Base-by-base conservation (phyloP, 2,797 vertebrate genomes). In the Sebastes steindachneri region DNA sequence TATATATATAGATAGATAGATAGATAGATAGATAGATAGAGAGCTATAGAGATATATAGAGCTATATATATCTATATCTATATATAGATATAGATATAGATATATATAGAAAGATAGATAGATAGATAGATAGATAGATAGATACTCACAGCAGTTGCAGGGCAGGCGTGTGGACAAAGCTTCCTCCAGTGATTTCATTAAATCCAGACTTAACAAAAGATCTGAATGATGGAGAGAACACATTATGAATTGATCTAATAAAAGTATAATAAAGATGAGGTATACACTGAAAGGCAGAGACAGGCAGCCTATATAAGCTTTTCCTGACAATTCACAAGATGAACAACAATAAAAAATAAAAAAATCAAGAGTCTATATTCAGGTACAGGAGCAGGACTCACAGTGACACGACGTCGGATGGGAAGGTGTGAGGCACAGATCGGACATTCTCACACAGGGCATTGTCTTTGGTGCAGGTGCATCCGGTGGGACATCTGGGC, bases 121-220 rank as follows among this genome's bases (percentile, higher is more conserved):
- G 10, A 55, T 55, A 57, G 23, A 28, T 9, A 77, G 62, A 74
- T 35, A 75, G 48, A 69, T 35, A 82, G 59, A 68, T 31, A 84
- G 59, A 88, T 68, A 97, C 99, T 99, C 95, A 99, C 99, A 99
- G 96, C 86, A 99, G 97, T 96, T 99, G 99, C 92, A 99, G 96
- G 89, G 97, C 97, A 84, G 98, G 97, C 78, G 97, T 98, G 95
- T 99, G 97, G 86, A 97, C 95, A 97, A 99, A 99, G 96, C 98
- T 99, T 92, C 96, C 97, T 91, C 97, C 96, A 66, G 96, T 94
- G 93, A 99, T 98, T 96, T 99, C 97, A 94, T 93, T 97, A 94
- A 99, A 99, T 96, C 97, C 98, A 94, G 98, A 99, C 95, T 99
- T 99, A 93, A 99, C 98, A 97, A 99, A 99, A 93, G 99, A 99